These are phyloP conservation scores for Trididemnum nubilum DNA, from an alignment of 23 tunicate species.

Conservation along the genomic window DNA sequence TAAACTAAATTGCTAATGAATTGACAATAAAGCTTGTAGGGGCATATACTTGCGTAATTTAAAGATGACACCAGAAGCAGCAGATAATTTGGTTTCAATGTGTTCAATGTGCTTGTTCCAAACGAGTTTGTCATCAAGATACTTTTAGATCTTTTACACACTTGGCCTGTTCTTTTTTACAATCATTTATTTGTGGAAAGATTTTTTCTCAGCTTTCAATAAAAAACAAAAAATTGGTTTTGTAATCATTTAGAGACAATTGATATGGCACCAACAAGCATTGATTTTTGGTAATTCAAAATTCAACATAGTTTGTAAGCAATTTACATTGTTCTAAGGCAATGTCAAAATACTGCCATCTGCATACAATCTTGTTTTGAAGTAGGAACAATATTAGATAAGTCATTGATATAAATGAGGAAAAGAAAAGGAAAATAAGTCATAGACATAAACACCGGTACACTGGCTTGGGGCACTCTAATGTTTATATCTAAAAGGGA, in stretches of 20 bases:
- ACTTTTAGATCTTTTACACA: conserved; percentile 3
- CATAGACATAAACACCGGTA: too few relatives aligned
- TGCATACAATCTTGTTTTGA: conserved; percentile 5
- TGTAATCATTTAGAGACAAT: background rate
- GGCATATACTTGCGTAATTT: conserved; percentile 8
- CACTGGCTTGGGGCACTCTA: conserved; percentile 27
- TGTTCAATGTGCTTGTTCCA: conserved; percentile 11
- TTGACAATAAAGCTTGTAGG: background rate
- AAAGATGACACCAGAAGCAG: background rate
- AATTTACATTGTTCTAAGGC: background rate
- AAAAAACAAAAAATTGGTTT: background rate
- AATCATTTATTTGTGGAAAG: background rate
- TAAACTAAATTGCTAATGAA: too few relatives aligned
- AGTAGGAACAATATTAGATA: background rate
- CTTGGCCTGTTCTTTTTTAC: background rate
- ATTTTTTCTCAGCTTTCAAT: too few relatives aligned
- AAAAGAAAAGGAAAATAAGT: conserved; percentile 9
- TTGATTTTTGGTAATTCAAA: background rate
- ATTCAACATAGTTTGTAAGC: conserved; percentile 6
- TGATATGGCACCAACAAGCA: background rate
- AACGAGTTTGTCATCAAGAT: conserved; percentile 1
- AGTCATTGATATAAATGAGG: conserved; percentile 29
- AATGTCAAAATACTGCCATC: conserved; percentile 16
- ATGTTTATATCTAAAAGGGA: background rate
- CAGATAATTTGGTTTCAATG: background rate